A percentile compares a stretch with the other conserved stretches of the same genome.
Evolutionary conservation across 2,113 vertebrate genomes (phyloP).

Genomic region (Malaclemys terrapin): DNA sequence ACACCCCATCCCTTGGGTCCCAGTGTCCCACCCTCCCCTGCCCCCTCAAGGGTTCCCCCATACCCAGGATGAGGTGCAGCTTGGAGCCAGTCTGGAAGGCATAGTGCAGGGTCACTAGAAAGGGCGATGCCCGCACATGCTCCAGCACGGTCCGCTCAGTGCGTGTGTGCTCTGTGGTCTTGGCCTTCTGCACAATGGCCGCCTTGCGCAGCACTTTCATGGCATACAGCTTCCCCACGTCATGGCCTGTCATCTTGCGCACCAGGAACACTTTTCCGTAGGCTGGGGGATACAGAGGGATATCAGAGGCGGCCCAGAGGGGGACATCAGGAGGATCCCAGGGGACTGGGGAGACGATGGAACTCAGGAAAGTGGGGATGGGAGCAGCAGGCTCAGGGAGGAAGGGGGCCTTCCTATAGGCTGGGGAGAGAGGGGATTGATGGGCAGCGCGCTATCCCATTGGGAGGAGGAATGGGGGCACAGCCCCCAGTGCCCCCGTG

Average conservation of each 20-base stretch:
- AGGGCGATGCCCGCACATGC: conserved; percentile 92
- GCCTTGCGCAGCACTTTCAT: conserved; percentile 97
- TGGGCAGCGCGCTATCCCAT: not conserved
- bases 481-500: not conserved
- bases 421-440: not conserved
- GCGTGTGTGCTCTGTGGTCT: conserved; percentile 92
- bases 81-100: conserved; percentile 95
- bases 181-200: conserved; percentile 91
- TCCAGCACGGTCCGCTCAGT: conserved; percentile 92
- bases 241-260: conserved; percentile 90
- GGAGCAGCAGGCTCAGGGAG: not conserved
- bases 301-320: not conserved
- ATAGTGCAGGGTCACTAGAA: conserved; percentile 93
- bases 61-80: conserved; percentile 93
- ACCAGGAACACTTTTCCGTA: conserved; percentile 96
- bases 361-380: not conserved
- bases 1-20: not conserved
- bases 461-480: not conserved
- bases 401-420: not conserved
- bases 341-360: not conserved
- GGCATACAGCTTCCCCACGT: conserved; percentile 89
- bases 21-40: not conserved
- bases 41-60: not conserved
- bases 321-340: not conserved
- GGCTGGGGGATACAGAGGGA: conserved; percentile 75